Evolutionary conservation across 2,113 vertebrate species (phyloP).

Genomic region (Erinaceus europaeus): DNA sequence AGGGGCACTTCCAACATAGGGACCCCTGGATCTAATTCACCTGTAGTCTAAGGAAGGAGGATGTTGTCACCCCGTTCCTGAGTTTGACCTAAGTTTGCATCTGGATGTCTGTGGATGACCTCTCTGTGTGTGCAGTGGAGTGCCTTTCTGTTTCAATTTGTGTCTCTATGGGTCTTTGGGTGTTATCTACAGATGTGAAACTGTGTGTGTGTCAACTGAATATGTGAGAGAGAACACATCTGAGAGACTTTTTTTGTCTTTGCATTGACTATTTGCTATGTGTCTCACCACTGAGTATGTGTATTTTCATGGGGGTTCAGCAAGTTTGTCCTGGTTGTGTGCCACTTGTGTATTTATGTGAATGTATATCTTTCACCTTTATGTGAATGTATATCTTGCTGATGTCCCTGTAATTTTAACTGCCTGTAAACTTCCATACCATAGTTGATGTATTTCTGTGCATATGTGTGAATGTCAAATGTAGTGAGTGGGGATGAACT

Average conservation of each 20-base stretch:
- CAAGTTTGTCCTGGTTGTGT: not conserved
- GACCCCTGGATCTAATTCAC: not conserved
- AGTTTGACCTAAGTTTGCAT: not conserved
- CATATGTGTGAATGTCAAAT: not conserved
- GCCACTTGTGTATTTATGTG: not conserved
- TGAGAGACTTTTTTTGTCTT: no score
- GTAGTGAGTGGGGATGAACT: not conserved
- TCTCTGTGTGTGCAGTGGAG: not conserved
- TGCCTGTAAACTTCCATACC: not conserved
- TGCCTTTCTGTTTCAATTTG: not conserved
- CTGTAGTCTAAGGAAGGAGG: not conserved
- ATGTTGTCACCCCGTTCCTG: not conserved
- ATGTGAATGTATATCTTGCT: not conserved
- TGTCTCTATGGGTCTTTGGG: not conserved
- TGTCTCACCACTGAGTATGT: not conserved
- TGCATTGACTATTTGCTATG: no score
- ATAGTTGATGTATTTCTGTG: not conserved
- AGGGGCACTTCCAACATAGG: not conserved
- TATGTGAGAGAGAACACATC: not conserved
- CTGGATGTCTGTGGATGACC: no score
- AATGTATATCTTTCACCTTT: not conserved
- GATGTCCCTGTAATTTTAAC: not conserved
- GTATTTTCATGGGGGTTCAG: not conserved
- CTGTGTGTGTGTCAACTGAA: not conserved
- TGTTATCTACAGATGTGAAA: not conserved